Base-by-base conservation (phyloP, 2,113 vertebrate genomes). In the Enhydra lutris region DNA sequence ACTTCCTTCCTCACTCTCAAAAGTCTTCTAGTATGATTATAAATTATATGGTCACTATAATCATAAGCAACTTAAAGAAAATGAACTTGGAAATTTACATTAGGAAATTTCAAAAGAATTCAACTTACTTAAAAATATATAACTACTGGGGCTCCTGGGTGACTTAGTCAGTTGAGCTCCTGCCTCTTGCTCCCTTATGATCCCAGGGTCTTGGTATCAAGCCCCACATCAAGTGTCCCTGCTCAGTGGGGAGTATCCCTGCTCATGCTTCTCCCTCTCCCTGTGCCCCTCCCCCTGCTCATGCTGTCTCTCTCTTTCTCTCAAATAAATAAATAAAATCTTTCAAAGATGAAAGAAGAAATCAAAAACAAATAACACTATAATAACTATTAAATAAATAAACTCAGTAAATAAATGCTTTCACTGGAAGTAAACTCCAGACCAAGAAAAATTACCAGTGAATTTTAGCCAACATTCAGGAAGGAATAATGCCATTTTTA, bases 61-160 rank as follows among this genome's bases (percentile, higher is more conserved):
- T 52, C 50, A 71, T 42, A 42, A 89, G 34, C 26, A 93, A 76
- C 6, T 55, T 78, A 73, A 96, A 93, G 80, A 82, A 96, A 92
- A 76, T 34, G 3, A 90, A 57, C 8, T 79, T 90, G 13, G 17
- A 81, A 90, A 71, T 50, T 81, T 94, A 83, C 69, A 67, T 83
- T 31, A 84, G 21, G 10, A 76, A 84, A 57, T 26, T 71, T 65
- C 34, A 45, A 59, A 89, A 65, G 55, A 6, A 29, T 39, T 12
- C 13, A 69, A 85, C 24, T 82, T 88, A 36, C n/a, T 34, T 76
- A 47, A 82, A 96, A 94, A 88, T 47, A 96, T 47, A 67, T 18
- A 81, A 36, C 42, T 87, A 26, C 0, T 67, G 65, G 31, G 65
- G 31, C 24, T 17, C 65, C 31, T n/a, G 65, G 65, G 31, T 67